Evolutionary conservation across 2,797 vertebrate species (phyloP).

Genomic region (Dryobates pubescens): DNA sequence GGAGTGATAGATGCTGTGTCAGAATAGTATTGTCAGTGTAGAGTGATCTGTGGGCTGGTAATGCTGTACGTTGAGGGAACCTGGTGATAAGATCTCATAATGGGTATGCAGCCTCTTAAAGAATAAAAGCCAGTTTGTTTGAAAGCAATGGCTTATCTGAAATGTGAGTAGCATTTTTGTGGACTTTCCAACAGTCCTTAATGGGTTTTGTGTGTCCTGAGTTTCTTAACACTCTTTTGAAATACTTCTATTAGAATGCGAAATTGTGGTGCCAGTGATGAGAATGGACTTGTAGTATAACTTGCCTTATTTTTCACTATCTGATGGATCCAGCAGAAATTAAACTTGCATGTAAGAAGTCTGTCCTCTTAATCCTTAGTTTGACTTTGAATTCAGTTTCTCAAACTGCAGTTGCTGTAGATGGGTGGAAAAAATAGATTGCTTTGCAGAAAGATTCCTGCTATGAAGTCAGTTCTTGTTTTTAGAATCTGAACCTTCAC

Average conservation of each 20-base stretch:
- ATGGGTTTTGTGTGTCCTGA: background rate
- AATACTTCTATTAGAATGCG: background rate
- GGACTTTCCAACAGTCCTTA: background rate
- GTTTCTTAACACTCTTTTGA: background rate
- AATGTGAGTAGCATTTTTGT: background rate
- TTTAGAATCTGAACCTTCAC: background rate
- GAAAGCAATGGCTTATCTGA: background rate
- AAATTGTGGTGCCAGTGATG: background rate
- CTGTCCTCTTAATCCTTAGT: background rate
- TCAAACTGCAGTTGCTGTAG: background rate
- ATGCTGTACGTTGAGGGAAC: rapidly evolving
- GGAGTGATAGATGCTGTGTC: background rate
- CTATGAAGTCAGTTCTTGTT: background rate
- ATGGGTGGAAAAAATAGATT: background rate
- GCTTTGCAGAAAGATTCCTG: background rate
- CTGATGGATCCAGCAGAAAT: background rate
- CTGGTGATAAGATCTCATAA: background rate
- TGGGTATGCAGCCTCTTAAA: background rate
- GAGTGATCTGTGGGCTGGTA: background rate
- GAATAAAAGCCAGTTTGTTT: background rate
- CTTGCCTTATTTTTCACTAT: background rate
- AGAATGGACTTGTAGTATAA: background rate
- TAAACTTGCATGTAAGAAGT: background rate
- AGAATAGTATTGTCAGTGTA: background rate
- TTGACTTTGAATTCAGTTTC: background rate